A percentile compares a stretch with the other conserved stretches of the same genome.
Evolutionary conservation across 2,888 invertebrate genomes (phyloP).

Genomic region (Heteromyza rotundicornis): DNA sequence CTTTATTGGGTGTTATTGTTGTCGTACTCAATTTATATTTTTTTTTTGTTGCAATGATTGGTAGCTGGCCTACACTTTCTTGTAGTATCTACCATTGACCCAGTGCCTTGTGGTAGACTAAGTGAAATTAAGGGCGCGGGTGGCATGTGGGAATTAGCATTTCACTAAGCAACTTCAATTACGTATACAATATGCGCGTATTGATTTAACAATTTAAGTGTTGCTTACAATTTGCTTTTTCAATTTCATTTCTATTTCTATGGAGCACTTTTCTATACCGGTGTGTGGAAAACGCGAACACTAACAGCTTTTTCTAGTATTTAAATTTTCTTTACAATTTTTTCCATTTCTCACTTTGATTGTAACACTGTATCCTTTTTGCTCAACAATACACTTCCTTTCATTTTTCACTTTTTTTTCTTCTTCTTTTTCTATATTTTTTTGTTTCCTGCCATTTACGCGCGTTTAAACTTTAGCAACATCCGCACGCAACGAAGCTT

Average conservation of each 20-base stretch:
- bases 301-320: neutral
- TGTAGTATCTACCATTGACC: too few species aligned
- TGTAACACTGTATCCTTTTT: neutral
- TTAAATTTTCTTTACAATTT: neutral
- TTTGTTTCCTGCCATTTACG: neutral
- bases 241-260: slow-evolving; percentile 13
- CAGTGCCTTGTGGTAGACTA: neutral
- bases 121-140: too few species aligned
- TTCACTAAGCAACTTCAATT: slow-evolving; percentile 16
- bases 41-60: too few species aligned
- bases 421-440: slow-evolving; percentile 14
- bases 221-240: slow-evolving; percentile 17
- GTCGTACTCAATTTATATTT: too few species aligned
- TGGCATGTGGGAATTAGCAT: neutral
- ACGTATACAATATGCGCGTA: slow-evolving; percentile 17
- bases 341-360: neutral
- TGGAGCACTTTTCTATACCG: neutral
- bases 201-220: slow-evolving; percentile 29
- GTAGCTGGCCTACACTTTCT: too few species aligned
- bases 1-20: too few species aligned
- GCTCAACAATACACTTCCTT: neutral
- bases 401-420: neutral
- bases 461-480: slow-evolving; percentile 35
- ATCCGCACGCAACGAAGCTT: slow-evolving; percentile 57
- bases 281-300: too few species aligned